Base-by-base conservation (phyloP, 1,140 invertebrate species). In the Sipha flava region DNA sequence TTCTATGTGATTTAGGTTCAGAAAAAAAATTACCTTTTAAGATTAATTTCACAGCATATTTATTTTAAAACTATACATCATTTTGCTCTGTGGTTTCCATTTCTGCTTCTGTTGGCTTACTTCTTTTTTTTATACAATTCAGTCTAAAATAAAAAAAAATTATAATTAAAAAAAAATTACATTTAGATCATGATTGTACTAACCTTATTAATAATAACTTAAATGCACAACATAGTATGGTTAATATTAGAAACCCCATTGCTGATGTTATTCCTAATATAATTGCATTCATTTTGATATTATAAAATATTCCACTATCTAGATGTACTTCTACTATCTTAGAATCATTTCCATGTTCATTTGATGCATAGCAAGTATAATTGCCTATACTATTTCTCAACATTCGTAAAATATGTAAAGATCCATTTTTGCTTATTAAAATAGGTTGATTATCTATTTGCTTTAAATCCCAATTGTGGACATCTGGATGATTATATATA, bases 361-460 rank as follows among this genome's bases (percentile, higher is more conserved):
- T 97, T 79, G 91, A 90, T 18, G 93, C 94, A 83, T 91, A 91
- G 84, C 96, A 98, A 49, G 90, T 90, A 86, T 97, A 98, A 49
- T 90, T 86, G n/a, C 96, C 96, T 81, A 92, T 92, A 86, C 97
- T 94, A 80, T 90, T 88, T 79, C 94, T 88, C 0, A 89, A 85
- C 23, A 93, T 86, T 73, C 89, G 88, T 34, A 87, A 85, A 43
- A 94, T 91, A 81, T 88, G 86, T 18, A 94, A 85, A 52, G 89
- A 91, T 7, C 92, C 92, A 83, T 93, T 92, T 81, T 83, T 84
- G 77, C 81, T 85, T 79, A 84, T 82, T 16, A n/a, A 29, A 43
- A 59, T 10, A 5, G 29, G 37, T 73, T 57, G 73, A 57, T 26
- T 54, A 77, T 81, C 66, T 34, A 81, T 79, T 54, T 86, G 81